A percentile compares a stretch with the other conserved stretches of the same genome.
Conservation (phyloP, 2,113 vertebrate genomes). For the Carettochelys insculpta region DNA sequence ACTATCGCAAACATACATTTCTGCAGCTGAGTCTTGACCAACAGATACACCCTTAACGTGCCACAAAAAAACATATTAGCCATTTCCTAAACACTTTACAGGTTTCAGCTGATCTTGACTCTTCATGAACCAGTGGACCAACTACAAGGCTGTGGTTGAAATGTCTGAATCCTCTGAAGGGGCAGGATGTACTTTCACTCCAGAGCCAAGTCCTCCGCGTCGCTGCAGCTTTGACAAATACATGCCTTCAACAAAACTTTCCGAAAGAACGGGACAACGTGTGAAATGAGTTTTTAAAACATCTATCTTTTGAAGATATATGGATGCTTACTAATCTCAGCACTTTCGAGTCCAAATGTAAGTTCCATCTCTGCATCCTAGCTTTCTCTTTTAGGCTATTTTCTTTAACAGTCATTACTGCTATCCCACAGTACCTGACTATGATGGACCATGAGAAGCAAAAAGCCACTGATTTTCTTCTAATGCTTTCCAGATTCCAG, state of each 20-base stretch:
- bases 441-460: background rate
- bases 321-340: background rate
- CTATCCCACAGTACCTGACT: fast-evolving
- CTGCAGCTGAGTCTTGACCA: background rate
- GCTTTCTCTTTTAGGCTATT: background rate
- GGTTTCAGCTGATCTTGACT: background rate
- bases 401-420: background rate
- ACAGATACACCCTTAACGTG: background rate
- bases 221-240: background rate
- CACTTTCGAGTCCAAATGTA: background rate
- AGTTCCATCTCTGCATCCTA: background rate
- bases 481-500: background rate
- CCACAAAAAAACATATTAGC: background rate
- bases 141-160: background rate
- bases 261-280: background rate
- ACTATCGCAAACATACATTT: background rate
- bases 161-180: background rate
- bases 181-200: background rate
- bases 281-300: background rate
- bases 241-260: background rate
- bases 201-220: background rate
- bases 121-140: background rate
- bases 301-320: background rate
- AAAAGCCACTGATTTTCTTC: background rate
- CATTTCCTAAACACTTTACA: background rate